phyloP scores from a whole-genome alignment of 1,140 invertebrate genomes.

The Heliconius melpomene region DNA sequence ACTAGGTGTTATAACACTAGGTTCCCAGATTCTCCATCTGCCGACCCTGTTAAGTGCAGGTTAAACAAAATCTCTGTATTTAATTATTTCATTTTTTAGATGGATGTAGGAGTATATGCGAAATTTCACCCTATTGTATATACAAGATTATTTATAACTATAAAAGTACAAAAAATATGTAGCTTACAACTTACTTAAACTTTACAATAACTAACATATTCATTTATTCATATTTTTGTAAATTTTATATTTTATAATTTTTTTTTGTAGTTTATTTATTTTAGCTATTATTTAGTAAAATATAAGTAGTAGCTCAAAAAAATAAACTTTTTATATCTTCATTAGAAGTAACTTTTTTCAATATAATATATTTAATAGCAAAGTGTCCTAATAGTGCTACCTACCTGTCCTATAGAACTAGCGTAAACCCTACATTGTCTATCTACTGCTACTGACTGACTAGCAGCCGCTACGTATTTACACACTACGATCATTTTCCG shows the following conservation, averaged over 20 bases:
- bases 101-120: background rate
- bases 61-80: no score
- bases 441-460: background rate
- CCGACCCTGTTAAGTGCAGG: no score
- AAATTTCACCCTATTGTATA: background rate
- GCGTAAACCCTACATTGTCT: background rate
- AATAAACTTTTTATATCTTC: conserved; percentile 15
- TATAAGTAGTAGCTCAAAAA: conserved; percentile 13
- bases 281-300: conserved; percentile 14
- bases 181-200: conserved; percentile 2
- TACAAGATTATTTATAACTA: background rate
- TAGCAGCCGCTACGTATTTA: conserved; percentile 4
- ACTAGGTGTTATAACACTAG: no score
- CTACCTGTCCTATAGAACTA: background rate
- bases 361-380: background rate
- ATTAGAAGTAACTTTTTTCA: conserved; percentile 6
- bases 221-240: conserved; percentile 2
- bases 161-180: conserved; percentile 11
- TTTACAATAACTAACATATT: conserved; percentile 9
- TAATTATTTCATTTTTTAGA: no score
- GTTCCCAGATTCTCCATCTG: no score
- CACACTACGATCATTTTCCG: conserved; percentile 4
- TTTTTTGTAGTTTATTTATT: conserved; percentile 3
- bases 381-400: background rate
- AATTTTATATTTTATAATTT: background rate